These are phyloP conservation scores for Drosophila sp. DNA, from an alignment of 1,140 invertebrate genomes.

Conservation along the genomic window DNA sequence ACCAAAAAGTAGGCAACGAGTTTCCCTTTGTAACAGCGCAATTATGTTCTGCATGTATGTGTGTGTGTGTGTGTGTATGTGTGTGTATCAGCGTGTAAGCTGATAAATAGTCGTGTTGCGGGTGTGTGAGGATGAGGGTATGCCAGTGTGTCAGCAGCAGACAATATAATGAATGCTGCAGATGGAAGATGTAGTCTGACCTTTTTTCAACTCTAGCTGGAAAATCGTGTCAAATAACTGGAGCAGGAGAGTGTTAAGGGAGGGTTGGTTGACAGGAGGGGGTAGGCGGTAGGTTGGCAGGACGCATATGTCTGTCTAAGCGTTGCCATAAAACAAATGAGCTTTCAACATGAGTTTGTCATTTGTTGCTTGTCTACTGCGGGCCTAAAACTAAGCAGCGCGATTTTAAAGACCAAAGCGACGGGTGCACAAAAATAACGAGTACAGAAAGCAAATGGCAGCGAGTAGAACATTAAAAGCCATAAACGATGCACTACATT, in stretches of 20 bases:
- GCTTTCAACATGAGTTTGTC: slow-evolving; percentile 76
- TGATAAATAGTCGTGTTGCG: slow-evolving; percentile 30
- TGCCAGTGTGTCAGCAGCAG: slow-evolving; percentile 28
- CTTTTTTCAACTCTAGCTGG: slow-evolving; percentile 43
- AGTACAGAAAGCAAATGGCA: not conserved
- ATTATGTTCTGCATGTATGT: slow-evolving; percentile 13
- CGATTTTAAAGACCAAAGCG: slow-evolving; percentile 42
- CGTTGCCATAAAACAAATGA: slow-evolving; percentile 78
- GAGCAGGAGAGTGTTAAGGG: slow-evolving; percentile 38
- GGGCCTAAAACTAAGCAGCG: slow-evolving; percentile 33
- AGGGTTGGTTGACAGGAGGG: not conserved
- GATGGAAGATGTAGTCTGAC: slow-evolving; percentile 50
- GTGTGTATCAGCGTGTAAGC: slow-evolving; percentile 5
- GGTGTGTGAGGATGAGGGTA: not conserved
- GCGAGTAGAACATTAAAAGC: not conserved
- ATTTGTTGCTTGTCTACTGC: slow-evolving; percentile 55
- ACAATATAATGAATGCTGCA: slow-evolving; percentile 71
- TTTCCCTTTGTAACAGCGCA: slow-evolving; percentile 39
- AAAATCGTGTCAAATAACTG: slow-evolving; percentile 79
- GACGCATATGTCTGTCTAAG: slow-evolving; percentile 69
- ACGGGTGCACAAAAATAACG: not conserved
- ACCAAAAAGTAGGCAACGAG: slow-evolving; percentile 65
- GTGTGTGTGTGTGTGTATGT: slow-evolving; percentile 11
- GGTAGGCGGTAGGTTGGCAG: slow-evolving; percentile 5
- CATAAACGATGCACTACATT: not conserved